A percentile compares a stretch with the other conserved stretches of the same genome.
phyloP scores from a whole-genome alignment of 1,140 invertebrate species.

The Tetraneura akinire region DNA sequence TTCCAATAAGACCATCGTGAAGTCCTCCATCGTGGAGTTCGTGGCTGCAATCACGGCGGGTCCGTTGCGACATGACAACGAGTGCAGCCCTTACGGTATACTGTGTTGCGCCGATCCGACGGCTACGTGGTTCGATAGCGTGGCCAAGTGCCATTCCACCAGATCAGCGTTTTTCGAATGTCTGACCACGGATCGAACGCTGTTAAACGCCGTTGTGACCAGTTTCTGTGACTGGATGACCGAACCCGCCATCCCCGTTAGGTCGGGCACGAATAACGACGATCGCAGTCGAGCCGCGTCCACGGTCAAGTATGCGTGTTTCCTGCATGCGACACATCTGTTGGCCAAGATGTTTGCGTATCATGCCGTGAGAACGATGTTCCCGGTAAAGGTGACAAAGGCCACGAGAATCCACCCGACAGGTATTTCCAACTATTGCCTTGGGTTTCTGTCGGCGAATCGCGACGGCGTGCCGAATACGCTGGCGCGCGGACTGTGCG shows the following conservation, averaged over 20 bases:
- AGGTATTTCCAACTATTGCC: not conserved
- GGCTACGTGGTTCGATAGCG: constrained; percentile 5
- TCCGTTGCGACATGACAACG: not conserved
- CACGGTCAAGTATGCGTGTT: constrained; percentile 2
- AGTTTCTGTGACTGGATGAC: constrained; percentile 20
- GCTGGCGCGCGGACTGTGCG: not conserved
- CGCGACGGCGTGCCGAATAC: not conserved
- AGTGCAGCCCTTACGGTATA: not conserved
- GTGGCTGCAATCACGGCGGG: not conserved
- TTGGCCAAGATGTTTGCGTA: constrained; percentile 41
- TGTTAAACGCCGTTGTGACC: constrained; percentile 16
- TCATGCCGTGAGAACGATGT: not conserved
- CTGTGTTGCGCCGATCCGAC: constrained; percentile 26
- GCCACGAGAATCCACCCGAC: not conserved
- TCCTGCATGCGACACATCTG: not conserved
- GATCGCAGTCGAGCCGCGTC: not conserved
- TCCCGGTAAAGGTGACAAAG: constrained; percentile 9
- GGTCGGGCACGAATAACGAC: not conserved
- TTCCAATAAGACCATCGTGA: not conserved
- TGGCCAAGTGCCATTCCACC: not conserved
- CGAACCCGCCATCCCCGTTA: constrained; percentile 1
- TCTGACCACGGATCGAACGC: not conserved
- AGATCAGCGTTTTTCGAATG: constrained; percentile 15
- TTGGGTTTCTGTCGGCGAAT: constrained; percentile 11
- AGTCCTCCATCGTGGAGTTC: constrained; percentile 13